phyloP scores from a whole-genome alignment of 2,797 vertebrate species.

The Aselliscus stoliczkanus region DNA sequence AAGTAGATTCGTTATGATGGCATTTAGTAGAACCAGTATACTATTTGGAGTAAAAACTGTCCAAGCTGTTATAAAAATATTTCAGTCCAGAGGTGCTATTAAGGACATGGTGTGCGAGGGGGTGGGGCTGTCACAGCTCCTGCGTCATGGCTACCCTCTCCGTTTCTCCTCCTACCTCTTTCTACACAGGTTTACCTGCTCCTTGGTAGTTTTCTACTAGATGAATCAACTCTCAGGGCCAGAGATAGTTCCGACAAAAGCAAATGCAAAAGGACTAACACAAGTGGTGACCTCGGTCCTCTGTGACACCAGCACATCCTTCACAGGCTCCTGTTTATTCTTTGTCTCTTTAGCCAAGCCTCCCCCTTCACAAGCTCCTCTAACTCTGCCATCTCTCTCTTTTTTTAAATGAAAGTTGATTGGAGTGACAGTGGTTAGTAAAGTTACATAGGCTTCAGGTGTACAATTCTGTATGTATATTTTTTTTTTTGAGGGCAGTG shows the following conservation, averaged over 20 bases:
- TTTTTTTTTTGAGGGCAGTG: no score
- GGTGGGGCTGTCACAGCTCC: rapidly evolving
- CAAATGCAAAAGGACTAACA: neutral
- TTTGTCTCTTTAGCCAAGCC: neutral
- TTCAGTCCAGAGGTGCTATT: neutral
- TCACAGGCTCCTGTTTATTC: rapidly evolving
- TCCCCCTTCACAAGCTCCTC: neutral
- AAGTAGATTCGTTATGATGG: no score
- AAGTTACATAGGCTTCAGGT: no score
- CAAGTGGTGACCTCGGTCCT: no score
- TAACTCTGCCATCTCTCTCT: neutral
- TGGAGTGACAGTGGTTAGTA: no score
- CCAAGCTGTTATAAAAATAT: neutral
- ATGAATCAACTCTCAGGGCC: neutral
- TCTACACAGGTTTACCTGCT: neutral
- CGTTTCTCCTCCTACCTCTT: neutral
- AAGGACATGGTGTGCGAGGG: neutral
- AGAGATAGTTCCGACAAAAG: neutral
- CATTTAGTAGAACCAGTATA: no score
- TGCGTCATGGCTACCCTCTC: neutral
- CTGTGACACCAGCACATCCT: neutral
- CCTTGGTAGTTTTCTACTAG: neutral
- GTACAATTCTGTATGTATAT: no score
- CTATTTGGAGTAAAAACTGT: neutral
- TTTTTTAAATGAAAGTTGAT: no score